phyloP scores from a whole-genome alignment of 2,797 vertebrate genomes.

The Rhinatrema bivittatum region DNA sequence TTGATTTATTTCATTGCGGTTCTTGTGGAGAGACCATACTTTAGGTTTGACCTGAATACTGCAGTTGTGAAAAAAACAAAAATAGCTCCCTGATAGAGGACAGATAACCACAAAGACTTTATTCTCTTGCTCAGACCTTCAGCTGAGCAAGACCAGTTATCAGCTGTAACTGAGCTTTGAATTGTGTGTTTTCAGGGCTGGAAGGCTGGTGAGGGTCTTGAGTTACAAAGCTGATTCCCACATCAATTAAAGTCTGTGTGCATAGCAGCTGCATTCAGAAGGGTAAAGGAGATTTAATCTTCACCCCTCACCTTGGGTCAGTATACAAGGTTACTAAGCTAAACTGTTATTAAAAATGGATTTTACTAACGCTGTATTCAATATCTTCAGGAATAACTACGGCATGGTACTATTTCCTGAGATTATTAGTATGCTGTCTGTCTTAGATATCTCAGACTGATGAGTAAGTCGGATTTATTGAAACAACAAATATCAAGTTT shows the following conservation, averaged over 20 bases:
- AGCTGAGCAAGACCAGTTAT: conserved; percentile 45
- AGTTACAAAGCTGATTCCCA: conserved; percentile 52
- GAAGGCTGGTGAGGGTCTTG: conserved; percentile 47
- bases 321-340: conserved; percentile 51
- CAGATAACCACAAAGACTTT: conserved; percentile 53
- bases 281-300: conserved; percentile 59
- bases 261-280: conserved; percentile 57
- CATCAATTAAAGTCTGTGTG: conserved; percentile 58
- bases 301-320: conserved; percentile 60
- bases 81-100: conserved; percentile 26
- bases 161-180: conserved; percentile 57
- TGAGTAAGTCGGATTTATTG: too few species aligned
- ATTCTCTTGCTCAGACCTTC: conserved; percentile 53
- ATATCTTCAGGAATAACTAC: conserved; percentile 29
- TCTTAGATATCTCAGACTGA: too few species aligned
- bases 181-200: conserved; percentile 47
- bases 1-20: background rate
- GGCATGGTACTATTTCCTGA: conserved; percentile 11
- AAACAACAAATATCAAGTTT: too few species aligned
- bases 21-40: conserved; percentile 13
- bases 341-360: conserved; percentile 49
- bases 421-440: conserved; percentile 12
- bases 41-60: conserved; percentile 18
- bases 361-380: conserved; percentile 34
- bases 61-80: conserved; percentile 32